Evolutionary conservation across 2,113 vertebrate species (phyloP).

Genomic region (Empidonax alnorum): DNA sequence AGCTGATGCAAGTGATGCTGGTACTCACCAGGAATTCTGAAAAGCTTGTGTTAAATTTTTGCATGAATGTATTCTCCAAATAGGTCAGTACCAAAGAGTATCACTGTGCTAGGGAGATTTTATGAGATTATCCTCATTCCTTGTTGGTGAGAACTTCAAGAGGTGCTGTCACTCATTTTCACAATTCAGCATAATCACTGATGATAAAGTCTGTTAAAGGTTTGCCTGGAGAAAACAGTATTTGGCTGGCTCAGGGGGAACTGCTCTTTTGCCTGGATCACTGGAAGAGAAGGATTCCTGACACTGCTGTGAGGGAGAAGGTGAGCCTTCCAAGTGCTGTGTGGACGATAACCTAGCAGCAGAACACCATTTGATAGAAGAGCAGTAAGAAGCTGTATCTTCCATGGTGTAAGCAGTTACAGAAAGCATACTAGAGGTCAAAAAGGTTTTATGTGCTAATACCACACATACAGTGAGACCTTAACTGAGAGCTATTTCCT

Average conservation of each 20-base stretch:
- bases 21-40: background rate
- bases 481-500: background rate
- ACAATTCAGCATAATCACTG: background rate
- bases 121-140: background rate
- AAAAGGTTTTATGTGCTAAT: background rate
- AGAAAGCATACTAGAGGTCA: background rate
- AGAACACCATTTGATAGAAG: background rate
- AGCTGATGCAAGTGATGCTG: background rate
- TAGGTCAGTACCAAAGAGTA: background rate
- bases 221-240: background rate
- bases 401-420: background rate
- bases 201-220: background rate
- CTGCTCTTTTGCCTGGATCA: background rate
- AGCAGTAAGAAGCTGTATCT: background rate
- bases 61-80: background rate
- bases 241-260: background rate
- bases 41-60: background rate
- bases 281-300: background rate
- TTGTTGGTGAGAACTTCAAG: background rate
- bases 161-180: background rate
- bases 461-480: background rate
- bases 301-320: background rate
- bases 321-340: background rate
- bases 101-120: background rate
- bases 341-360: background rate